Evolutionary conservation across 2,888 invertebrate species (phyloP).

Genomic region (Phaonia tiefii): DNA sequence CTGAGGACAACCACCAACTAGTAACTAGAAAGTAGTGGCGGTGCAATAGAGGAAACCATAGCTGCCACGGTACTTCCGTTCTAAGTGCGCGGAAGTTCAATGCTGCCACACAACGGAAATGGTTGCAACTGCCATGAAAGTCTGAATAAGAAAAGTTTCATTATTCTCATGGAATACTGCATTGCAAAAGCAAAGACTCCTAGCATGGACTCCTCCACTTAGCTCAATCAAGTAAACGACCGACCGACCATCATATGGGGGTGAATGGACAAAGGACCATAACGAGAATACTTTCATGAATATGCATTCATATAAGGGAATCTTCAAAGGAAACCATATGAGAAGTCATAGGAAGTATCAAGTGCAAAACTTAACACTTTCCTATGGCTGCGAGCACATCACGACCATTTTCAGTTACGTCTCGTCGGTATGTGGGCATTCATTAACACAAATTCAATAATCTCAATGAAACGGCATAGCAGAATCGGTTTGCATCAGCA

Average conservation of each 20-base stretch:
- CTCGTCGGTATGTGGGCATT: too few relatives aligned
- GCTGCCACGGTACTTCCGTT: slow-evolving; percentile 65
- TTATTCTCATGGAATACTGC: slow-evolving; percentile 62
- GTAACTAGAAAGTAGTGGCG: slow-evolving; percentile 43
- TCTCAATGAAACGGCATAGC: too few relatives aligned
- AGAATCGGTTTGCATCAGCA: too few relatives aligned
- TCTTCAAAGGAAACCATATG: background rate
- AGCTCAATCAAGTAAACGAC: background rate
- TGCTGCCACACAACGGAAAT: slow-evolving; percentile 59
- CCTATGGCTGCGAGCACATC: background rate
- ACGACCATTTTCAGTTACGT: too few relatives aligned
- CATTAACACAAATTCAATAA: too few relatives aligned
- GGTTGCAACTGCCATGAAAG: slow-evolving; percentile 52
- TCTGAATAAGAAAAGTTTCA: slow-evolving; percentile 65
- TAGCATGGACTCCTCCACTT: background rate
- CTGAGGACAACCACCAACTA: slow-evolving; percentile 47
- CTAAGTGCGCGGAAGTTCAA: slow-evolving; percentile 55
- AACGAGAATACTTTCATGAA: slow-evolving; percentile 18
- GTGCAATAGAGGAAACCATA: slow-evolving; percentile 63
- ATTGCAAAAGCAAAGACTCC: slow-evolving; percentile 40
- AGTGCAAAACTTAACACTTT: slow-evolving; percentile 4
- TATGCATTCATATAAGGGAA: background rate
- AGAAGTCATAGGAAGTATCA: slow-evolving; percentile 9
- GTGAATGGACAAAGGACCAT: slow-evolving; percentile 2
- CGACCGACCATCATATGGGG: background rate